Percentiles rank a stretch among this genome's conserved stretches.
Evolutionary conservation across 1,140 invertebrate genomes (phyloP).

Genomic region (Drosophila sechellia): DNA sequence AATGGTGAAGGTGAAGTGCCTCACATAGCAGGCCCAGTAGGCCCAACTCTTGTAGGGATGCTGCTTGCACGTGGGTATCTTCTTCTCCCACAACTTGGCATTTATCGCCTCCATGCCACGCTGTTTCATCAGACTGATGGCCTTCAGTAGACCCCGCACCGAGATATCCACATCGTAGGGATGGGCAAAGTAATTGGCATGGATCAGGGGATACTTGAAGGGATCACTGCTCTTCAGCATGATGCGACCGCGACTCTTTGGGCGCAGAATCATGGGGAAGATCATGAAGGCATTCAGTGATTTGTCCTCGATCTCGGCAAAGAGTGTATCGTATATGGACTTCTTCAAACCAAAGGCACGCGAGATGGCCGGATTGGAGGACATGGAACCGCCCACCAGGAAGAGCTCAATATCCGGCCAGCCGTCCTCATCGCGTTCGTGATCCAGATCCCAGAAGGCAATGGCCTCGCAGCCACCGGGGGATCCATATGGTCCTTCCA

Average conservation of each 20-base stretch:
- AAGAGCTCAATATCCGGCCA: slow-evolving; percentile 92
- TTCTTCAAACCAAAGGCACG: slow-evolving; percentile 87
- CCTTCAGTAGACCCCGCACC: slow-evolving; percentile 87
- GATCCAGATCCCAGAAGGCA: slow-evolving; percentile 90
- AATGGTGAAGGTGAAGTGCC: slow-evolving; percentile 89
- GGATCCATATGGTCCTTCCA: slow-evolving; percentile 89
- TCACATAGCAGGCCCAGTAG: slow-evolving; percentile 90
- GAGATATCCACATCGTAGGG: slow-evolving; percentile 88
- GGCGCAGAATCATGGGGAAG: slow-evolving; percentile 90
- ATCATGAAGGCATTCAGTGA: slow-evolving; percentile 87
- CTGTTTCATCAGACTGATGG: slow-evolving; percentile 87
- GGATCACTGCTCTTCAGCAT: slow-evolving; percentile 89
- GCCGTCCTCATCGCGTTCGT: slow-evolving; percentile 87
- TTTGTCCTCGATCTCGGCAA: slow-evolving; percentile 85
- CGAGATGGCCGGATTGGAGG: slow-evolving; percentile 85
- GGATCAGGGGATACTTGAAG: slow-evolving; percentile 90
- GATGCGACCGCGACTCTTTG: slow-evolving; percentile 90
- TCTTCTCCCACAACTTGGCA: slow-evolving; percentile 87
- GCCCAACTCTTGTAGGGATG: slow-evolving; percentile 87
- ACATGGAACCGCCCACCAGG: slow-evolving; percentile 86
- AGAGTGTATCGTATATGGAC: slow-evolving; percentile 86
- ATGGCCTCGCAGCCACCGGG: slow-evolving; percentile 93
- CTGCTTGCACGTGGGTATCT: slow-evolving; percentile 88
- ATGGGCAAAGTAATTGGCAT: slow-evolving; percentile 90
- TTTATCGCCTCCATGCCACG: slow-evolving; percentile 87